Evolutionary conservation across 2,797 vertebrate species (phyloP).

Genomic region (Smutsia temminckii): DNA sequence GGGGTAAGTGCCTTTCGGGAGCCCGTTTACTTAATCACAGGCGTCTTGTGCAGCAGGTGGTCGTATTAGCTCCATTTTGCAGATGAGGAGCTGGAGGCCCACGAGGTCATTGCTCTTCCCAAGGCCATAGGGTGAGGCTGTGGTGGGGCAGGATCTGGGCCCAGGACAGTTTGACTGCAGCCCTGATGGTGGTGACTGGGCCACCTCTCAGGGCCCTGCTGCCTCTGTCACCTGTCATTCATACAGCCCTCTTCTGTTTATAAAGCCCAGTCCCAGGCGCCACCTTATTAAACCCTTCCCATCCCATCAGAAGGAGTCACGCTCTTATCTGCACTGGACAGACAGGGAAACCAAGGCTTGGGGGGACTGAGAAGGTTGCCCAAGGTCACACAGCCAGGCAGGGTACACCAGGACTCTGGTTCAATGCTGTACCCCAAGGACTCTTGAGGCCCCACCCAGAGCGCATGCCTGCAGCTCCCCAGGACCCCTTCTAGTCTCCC

Average conservation of each 20-base stretch:
- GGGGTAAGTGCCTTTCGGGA: neutral
- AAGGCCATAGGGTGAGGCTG: neutral
- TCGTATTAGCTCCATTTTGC: neutral
- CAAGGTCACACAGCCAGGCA: neutral
- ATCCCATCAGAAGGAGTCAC: neutral
- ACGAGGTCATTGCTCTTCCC: neutral
- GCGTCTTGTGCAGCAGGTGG: too few relatives aligned
- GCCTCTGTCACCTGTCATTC: neutral
- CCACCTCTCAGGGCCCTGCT: neutral
- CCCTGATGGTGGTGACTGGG: neutral
- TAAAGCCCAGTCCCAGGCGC: rapidly evolving
- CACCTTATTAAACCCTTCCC: neutral
- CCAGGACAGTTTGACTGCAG: neutral
- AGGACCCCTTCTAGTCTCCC: neutral
- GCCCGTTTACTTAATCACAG: neutral
- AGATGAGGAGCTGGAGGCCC: neutral
- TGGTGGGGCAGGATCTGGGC: neutral
- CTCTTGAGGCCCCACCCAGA: neutral
- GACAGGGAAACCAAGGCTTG: neutral
- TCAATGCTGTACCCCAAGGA: neutral
- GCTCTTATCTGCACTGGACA: neutral
- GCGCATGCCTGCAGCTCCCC: neutral
- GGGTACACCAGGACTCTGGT: neutral
- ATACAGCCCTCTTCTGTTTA: neutral
- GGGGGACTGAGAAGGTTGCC: neutral